phyloP scores from a whole-genome alignment of 2,888 invertebrate genomes.

The Oithona nana region DNA sequence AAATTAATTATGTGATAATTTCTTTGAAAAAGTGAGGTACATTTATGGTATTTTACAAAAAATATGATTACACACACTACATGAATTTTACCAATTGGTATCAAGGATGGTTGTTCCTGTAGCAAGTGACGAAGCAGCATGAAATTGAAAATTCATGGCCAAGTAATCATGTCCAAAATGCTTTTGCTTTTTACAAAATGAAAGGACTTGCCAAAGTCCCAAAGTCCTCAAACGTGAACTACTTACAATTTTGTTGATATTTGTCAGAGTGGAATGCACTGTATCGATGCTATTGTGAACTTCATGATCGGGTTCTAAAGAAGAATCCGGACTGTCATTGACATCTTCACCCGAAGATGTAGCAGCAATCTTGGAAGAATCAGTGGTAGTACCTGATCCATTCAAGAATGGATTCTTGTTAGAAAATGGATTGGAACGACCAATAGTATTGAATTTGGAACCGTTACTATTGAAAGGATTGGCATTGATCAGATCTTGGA shows the following conservation, averaged over 20 bases:
- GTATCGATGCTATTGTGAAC: neutral
- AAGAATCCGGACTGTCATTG: neutral
- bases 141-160: too few relatives aligned
- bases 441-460: slow-evolving; percentile 4
- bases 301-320: neutral
- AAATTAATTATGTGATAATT: neutral
- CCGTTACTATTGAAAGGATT: neutral
- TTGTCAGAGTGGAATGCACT: too few relatives aligned
- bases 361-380: neutral
- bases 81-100: neutral
- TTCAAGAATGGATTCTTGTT: slow-evolving; percentile 10
- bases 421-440: slow-evolving; percentile 11
- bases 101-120: too few relatives aligned
- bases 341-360: neutral
- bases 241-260: too few relatives aligned
- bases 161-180: too few relatives aligned
- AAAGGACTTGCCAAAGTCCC: too few relatives aligned
- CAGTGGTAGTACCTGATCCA: too few relatives aligned
- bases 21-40: neutral
- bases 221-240: too few relatives aligned
- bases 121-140: too few relatives aligned
- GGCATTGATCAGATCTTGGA: neutral
- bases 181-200: too few relatives aligned
- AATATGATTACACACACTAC: neutral
- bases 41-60: neutral